Conservation (phyloP, 1,140 invertebrate species). For the Pseudomyrmex sp. region DNA sequence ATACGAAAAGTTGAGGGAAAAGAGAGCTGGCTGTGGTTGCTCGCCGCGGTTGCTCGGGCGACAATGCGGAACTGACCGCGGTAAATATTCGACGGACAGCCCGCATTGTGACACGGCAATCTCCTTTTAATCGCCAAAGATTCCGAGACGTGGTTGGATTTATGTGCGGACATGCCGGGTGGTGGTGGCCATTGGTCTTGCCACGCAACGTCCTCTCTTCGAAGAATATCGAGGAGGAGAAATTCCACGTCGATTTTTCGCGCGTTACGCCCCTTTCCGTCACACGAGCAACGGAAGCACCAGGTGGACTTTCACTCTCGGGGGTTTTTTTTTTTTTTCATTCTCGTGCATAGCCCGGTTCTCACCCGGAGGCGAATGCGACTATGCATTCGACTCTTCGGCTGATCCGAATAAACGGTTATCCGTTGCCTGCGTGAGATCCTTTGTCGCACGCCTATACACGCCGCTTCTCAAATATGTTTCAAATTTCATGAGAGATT, state of each 20-base stretch:
- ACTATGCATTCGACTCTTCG: constrained; percentile 40
- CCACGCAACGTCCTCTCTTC: constrained; percentile 14
- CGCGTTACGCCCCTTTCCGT: constrained; percentile 59
- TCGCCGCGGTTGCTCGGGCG: constrained; percentile 19
- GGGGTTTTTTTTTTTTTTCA: constrained; percentile 47
- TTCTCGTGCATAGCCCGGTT: constrained; percentile 30
- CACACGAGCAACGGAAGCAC: constrained; percentile 62
- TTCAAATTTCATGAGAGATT: constrained; percentile 43
- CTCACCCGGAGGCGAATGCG: constrained; percentile 50
- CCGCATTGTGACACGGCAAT: constrained; percentile 41
- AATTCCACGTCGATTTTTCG: constrained; percentile 71
- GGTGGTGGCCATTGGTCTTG: constrained; percentile 34
- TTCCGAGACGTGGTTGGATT: constrained; percentile 65
- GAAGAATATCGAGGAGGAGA: constrained; percentile 37
- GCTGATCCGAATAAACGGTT: constrained; percentile 43
- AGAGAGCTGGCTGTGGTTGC: constrained; percentile 38
- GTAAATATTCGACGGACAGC: constrained; percentile 64
- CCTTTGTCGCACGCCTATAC: constrained; percentile 30
- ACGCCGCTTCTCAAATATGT: constrained; percentile 31
- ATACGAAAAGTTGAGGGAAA: constrained; percentile 8
- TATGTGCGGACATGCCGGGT: constrained; percentile 73
- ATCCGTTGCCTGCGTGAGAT: constrained; percentile 39
- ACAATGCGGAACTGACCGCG: constrained; percentile 64
- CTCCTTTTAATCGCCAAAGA: constrained; percentile 71
- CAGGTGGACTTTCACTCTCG: constrained; percentile 71